Evolutionary conservation across 2,888 invertebrate genomes (phyloP).

Genomic region (Apodemia hepburni): DNA sequence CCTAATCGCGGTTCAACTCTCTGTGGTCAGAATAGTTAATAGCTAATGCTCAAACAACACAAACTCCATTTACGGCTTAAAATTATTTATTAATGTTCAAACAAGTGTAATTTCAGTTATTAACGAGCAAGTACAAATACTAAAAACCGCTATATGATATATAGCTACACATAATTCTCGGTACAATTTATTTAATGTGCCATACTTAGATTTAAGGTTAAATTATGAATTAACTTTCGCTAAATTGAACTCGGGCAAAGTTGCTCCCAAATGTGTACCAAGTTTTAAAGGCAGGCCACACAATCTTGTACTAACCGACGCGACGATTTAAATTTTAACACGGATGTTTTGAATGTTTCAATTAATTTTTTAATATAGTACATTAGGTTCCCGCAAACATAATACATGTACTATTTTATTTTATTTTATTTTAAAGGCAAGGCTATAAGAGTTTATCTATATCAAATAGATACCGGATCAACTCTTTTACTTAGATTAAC

Average conservation of each 20-base stretch:
- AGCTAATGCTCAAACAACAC: constrained; percentile 1
- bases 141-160: constrained; percentile 1
- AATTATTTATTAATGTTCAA: not conserved
- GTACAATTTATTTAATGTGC: constrained; percentile 11
- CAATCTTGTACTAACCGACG: not conserved
- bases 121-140: not conserved
- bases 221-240: constrained; percentile 12
- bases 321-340: too few relatives aligned
- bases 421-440: too few relatives aligned
- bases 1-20: not conserved
- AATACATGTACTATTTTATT: too few relatives aligned
- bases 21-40: constrained; percentile 1
- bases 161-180: not conserved
- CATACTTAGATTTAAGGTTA: constrained; percentile 11
- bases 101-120: constrained; percentile 1
- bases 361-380: too few relatives aligned
- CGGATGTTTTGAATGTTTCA: too few relatives aligned
- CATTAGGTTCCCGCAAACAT: too few relatives aligned
- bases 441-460: too few relatives aligned
- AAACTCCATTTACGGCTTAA: not conserved
- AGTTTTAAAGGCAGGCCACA: not conserved
- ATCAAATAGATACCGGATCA: too few relatives aligned
- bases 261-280: constrained; percentile 12
- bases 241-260: constrained; percentile 6
- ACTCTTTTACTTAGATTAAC: too few relatives aligned